Base-by-base conservation (phyloP, 1,140 invertebrate species). In the Conopomorpha cramerella region DNA sequence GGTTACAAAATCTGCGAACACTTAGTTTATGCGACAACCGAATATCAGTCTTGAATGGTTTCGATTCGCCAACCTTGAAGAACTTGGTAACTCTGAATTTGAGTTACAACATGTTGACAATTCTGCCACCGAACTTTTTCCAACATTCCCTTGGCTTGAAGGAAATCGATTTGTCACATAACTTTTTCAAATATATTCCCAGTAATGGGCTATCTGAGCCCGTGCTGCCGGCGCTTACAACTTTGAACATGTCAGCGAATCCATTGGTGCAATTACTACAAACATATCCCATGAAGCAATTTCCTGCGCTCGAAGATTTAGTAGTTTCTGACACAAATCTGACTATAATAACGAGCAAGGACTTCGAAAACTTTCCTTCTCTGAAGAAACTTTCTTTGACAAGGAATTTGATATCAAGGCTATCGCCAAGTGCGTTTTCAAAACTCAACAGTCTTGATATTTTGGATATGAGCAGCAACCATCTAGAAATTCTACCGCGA, bases 371-470 rank as follows among this genome's bases (percentile, higher is more conserved):
- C n/a, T 94, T 94, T 49, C 87, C 90, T 2, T 83, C 84, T 0
- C 72, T 96, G 7, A 81, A 88, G 46, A 86, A 87, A 49, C 77
- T 95, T 11, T 87, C 85, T 43, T 62, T 96, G 23, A 78, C 81
- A 1, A 78, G 85, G 42, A 95, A 95, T 61, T 80, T 84, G 41
- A 90, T 96, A 16, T 84, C 84, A 2, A 81, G 89, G 41, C 82
- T 95, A 33, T 94, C 92, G 0, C 91, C 92, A 0, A 88, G 91
- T 1, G 89, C 92, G 18, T 95, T 96, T 58, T 82, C 84, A 25
- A 85, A 84, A 39, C 68, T 96, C 11, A 82, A 84, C 8, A 85
- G 86, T 58, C 77, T 96, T 26, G 73, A 89, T n/a, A 85, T 85
- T 0, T 79, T 96, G 3, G 91, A 95, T 66, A 74, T 96, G 11